Conservation (phyloP, 2,888 invertebrate genomes). For the Athripsodes cinereus region DNA sequence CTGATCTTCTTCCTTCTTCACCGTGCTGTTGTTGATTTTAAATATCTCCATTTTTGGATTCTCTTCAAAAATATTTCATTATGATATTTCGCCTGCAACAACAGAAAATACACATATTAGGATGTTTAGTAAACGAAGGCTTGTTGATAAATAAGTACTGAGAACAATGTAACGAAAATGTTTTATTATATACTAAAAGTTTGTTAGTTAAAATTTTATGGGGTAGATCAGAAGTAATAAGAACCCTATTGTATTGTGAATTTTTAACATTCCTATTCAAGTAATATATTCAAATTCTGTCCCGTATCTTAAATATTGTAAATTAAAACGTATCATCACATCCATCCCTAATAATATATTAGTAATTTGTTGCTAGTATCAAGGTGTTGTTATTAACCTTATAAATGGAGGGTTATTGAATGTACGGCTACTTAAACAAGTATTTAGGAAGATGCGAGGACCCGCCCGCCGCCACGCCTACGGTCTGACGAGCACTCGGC, state of each 20-base stretch:
- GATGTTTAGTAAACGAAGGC: background rate
- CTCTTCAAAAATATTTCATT: background rate
- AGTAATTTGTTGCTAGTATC: background rate
- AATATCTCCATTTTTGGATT: background rate
- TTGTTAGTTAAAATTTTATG: no score
- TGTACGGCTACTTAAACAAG: background rate
- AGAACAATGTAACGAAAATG: no score
- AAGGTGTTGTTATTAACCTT: background rate
- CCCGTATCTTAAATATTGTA: background rate
- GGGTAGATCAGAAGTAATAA: no score
- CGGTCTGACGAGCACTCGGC: background rate
- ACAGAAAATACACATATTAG: background rate
- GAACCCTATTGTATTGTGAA: no score
- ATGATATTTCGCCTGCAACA: background rate
- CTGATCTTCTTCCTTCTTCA: conserved; percentile 3
- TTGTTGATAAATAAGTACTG: no score
- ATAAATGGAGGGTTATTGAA: conserved; percentile 2
- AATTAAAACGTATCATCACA: background rate
- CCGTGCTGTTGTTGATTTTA: background rate
- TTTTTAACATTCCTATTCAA: no score
- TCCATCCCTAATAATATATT: background rate
- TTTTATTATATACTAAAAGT: no score
- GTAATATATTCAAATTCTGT: background rate
- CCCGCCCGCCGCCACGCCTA: conserved; percentile 2
- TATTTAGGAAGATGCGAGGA: background rate